These are phyloP conservation scores for Neria commutata DNA, from an alignment of 2,888 invertebrate genomes.

Conservation along the genomic window DNA sequence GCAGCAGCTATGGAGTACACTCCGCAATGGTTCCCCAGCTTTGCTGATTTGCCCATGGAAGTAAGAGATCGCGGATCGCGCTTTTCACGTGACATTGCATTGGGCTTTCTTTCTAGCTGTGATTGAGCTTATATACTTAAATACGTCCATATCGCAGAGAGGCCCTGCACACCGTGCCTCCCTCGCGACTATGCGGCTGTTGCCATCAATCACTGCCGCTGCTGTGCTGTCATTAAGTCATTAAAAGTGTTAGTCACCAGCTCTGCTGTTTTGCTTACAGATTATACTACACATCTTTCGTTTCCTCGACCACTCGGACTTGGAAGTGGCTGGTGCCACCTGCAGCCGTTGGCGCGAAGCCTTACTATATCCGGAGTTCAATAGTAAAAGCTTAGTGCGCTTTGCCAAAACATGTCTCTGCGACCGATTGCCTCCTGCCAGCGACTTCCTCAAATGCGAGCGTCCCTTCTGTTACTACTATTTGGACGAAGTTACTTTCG, in stretches of 20 bases:
- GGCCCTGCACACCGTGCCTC: too few relatives aligned
- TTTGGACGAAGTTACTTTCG: constrained; percentile 56
- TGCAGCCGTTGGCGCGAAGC: constrained; percentile 73
- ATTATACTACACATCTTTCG: constrained; percentile 70
- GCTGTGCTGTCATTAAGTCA: too few relatives aligned
- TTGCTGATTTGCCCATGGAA: constrained; percentile 58
- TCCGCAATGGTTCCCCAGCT: constrained; percentile 39
- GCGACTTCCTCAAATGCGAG: constrained; percentile 46
- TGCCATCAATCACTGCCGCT: too few relatives aligned
- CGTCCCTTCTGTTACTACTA: constrained; percentile 49
- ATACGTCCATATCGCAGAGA: too few relatives aligned
- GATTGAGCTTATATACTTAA: neutral
- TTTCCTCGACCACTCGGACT: constrained; percentile 70
- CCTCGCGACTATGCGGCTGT: too few relatives aligned
- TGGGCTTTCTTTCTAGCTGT: too few relatives aligned
- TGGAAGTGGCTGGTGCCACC: constrained; percentile 70
- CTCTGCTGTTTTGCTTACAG: constrained; percentile 63
- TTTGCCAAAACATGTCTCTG: constrained; percentile 54
- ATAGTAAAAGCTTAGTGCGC: constrained; percentile 46
- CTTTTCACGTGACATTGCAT: constrained; percentile 34
- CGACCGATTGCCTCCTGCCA: constrained; percentile 51
- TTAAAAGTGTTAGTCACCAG: too few relatives aligned
- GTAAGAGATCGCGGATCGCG: constrained; percentile 36
- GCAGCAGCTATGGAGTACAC: neutral
- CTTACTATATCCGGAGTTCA: constrained; percentile 67